phyloP scores from a whole-genome alignment of 2,113 vertebrate genomes.

The Lepus europaeus region DNA sequence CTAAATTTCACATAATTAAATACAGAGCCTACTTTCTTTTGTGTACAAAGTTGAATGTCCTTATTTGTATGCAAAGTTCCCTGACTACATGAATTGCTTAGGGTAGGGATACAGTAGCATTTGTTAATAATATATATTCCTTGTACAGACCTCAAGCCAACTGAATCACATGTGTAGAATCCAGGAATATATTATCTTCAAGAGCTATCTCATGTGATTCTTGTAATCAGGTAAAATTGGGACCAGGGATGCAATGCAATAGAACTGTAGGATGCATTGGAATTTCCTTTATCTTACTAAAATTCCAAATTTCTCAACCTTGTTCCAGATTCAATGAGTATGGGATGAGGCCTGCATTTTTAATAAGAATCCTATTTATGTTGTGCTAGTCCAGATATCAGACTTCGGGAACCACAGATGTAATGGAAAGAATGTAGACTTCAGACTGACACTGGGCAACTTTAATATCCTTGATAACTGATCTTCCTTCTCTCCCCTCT shows the following conservation, averaged over 20 bases:
- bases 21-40: not conserved
- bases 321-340: not conserved
- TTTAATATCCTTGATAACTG: not conserved
- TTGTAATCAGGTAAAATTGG: not conserved
- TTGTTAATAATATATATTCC: not conserved
- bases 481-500: slow-evolving; percentile 23
- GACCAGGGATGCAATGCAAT: not conserved
- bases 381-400: not conserved
- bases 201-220: not conserved
- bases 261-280: not conserved
- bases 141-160: not conserved
- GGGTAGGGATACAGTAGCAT: not conserved
- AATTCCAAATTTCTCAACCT: not conserved
- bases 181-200: not conserved
- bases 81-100: not conserved
- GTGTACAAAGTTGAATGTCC: not conserved
- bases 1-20: not conserved
- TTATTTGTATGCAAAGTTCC: not conserved
- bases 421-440: not conserved
- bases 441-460: not conserved
- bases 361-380: not conserved
- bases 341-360: not conserved
- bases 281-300: not conserved
- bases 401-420: not conserved
- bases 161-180: not conserved